Percentiles rank a stretch among this genome's conserved stretches.
Evolutionary conservation across 64 coral and sea anemone genomes (phyloP).

Genomic region (Pocillopora verrucosa): DNA sequence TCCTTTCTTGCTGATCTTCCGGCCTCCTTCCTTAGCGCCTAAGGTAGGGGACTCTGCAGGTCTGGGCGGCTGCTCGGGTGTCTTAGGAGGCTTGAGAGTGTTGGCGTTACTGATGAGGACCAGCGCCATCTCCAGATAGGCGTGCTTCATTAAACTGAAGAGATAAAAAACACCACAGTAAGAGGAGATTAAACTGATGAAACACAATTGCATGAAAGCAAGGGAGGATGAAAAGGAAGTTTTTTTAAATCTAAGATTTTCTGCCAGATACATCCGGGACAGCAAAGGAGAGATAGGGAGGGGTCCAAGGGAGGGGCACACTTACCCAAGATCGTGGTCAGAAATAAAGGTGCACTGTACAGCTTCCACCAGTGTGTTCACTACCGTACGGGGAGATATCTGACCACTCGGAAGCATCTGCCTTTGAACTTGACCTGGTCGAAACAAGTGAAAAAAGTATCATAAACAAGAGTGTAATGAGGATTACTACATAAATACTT

Average conservation of each 20-base stretch:
- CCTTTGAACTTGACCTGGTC: constrained; percentile 70
- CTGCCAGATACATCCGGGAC: too few relatives aligned
- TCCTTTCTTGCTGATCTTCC: constrained; percentile 65
- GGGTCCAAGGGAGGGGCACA: background rate
- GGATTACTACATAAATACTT: too few relatives aligned
- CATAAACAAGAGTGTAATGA: background rate
- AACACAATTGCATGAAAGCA: too few relatives aligned
- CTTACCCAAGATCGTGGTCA: constrained; percentile 89
- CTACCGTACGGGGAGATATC: background rate
- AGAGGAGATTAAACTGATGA: too few relatives aligned
- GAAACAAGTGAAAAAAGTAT: background rate
- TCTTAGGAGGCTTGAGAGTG: constrained; percentile 34
- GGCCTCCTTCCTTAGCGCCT: background rate
- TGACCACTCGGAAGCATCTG: constrained; percentile 49
- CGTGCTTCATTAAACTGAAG: constrained; percentile 84
- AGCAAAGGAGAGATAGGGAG: too few relatives aligned
- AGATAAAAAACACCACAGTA: background rate
- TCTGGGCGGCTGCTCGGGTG: background rate
- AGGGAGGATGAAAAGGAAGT: too few relatives aligned
- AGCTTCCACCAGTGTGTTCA: constrained; percentile 56
- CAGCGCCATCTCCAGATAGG: constrained; percentile 80
- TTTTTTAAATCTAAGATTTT: too few relatives aligned
- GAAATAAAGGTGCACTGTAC: constrained; percentile 55
- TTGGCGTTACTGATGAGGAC: constrained; percentile 38
- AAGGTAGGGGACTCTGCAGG: background rate